A percentile compares a stretch with the other conserved stretches of the same genome.
Evolutionary conservation across 2,888 invertebrate species (phyloP).

Genomic region (Coleophora deauratella): DNA sequence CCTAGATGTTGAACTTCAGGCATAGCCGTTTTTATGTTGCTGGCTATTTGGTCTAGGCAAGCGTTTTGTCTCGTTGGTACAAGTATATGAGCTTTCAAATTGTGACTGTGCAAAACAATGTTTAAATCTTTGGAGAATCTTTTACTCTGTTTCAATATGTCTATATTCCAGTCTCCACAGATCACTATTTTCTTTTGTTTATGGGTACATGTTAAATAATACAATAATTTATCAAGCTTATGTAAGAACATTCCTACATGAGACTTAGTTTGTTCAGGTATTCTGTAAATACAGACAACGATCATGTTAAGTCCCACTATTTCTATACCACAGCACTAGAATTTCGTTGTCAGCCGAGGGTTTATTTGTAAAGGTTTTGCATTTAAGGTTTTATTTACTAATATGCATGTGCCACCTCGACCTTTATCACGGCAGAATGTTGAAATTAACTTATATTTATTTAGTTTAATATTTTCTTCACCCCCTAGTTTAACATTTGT

Average conservation of each 20-base stretch:
- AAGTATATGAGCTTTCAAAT: too few species aligned
- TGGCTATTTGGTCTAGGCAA: too few species aligned
- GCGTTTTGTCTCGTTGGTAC: too few species aligned
- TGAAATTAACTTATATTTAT: conserved; percentile 1
- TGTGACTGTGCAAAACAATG: too few species aligned
- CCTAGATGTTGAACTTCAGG: too few species aligned
- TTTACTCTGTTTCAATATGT: too few species aligned
- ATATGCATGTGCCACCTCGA: conserved; percentile 3
- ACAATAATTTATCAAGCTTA: conserved; percentile 4
- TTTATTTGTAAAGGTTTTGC: not conserved
- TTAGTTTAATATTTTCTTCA: conserved; percentile 1
- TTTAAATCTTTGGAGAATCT: too few species aligned
- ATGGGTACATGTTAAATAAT: conserved; percentile 1
- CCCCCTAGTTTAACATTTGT: conserved; percentile 2
- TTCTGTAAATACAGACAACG: conserved; percentile 4
- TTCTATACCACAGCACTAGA: conserved; percentile 5
- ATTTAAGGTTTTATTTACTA: not conserved
- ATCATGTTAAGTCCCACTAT: not conserved
- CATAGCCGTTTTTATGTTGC: too few species aligned
- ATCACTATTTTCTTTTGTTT: not conserved
- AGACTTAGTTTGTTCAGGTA: conserved; percentile 2
- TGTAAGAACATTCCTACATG: conserved; percentile 3
- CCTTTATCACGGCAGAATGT: conserved; percentile 3
- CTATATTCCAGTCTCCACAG: too few species aligned
- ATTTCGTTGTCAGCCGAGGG: not conserved